A percentile compares a stretch with the other conserved stretches of the same genome.
Evolutionary conservation across 2,888 invertebrate species (phyloP).

Genomic region (Leptopilina drosophilae): DNA sequence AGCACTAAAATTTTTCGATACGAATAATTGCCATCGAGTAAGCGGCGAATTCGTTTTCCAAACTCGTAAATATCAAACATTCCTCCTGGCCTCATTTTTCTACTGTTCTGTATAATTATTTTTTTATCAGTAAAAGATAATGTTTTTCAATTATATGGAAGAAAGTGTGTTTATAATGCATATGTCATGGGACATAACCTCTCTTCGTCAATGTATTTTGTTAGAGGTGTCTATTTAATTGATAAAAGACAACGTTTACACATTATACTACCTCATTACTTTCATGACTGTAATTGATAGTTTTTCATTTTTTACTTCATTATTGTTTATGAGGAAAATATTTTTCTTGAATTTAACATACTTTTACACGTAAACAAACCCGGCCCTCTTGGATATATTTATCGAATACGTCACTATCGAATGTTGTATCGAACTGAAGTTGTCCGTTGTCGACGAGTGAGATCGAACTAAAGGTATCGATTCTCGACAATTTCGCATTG

Average conservation of each 20-base stretch:
- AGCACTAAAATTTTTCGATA: slow-evolving; percentile 70
- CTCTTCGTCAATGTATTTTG: not conserved
- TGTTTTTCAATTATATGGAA: not conserved
- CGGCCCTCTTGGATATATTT: not conserved
- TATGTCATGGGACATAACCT: slow-evolving; percentile 36
- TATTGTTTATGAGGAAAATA: not conserved
- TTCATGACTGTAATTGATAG: not conserved
- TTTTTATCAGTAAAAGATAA: not conserved
- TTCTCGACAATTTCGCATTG: no score
- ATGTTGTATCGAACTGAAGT: no score
- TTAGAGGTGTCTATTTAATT: not conserved
- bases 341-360: not conserved
- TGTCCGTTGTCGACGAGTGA: no score
- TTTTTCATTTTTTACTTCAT: not conserved
- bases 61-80: slow-evolving; percentile 70
- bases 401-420: no score
- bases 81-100: slow-evolving; percentile 57
- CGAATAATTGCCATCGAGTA: slow-evolving; percentile 70
- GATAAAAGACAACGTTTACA: not conserved
- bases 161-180: slow-evolving; percentile 1
- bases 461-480: no score
- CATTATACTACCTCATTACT: slow-evolving; percentile 7
- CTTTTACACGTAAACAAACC: slow-evolving; percentile 32
- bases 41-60: slow-evolving; percentile 68
- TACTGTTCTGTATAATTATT: not conserved